These are phyloP conservation scores for Epicauta chinensis DNA, from an alignment of 1,140 invertebrate genomes.

Conservation along the genomic window DNA sequence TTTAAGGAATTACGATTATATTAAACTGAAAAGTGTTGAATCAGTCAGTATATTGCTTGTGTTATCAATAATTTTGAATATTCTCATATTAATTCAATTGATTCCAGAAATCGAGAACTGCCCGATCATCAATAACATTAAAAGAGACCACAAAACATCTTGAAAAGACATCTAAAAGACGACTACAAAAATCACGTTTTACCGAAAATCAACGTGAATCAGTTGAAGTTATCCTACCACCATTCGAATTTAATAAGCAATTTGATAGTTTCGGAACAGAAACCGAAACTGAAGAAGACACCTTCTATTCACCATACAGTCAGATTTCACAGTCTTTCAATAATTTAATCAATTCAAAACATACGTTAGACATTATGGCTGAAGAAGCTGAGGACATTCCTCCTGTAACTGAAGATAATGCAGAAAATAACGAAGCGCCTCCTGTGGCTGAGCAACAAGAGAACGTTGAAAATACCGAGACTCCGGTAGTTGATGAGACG, in stretches of 20 bases:
- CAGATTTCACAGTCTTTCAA: background rate
- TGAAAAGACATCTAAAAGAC: too few relatives aligned
- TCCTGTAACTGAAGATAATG: background rate
- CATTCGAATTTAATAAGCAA: background rate
- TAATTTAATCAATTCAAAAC: background rate
- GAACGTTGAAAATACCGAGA: too few relatives aligned
- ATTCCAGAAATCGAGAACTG: too few relatives aligned
- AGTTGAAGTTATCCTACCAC: background rate
- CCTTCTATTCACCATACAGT: conserved; percentile 7
- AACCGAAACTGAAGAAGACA: conserved; percentile 2
- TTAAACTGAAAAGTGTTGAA: conserved; percentile 7
- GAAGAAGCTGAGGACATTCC: too few relatives aligned
- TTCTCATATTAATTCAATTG: too few relatives aligned
- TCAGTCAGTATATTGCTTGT: background rate
- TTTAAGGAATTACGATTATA: conserved; percentile 23
- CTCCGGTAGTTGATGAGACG: conserved; percentile 44
- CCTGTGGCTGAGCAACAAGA: too few relatives aligned
- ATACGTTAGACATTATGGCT: too few relatives aligned
- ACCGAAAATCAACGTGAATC: conserved; percentile 12
- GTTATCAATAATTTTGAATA: background rate
- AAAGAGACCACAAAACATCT: too few relatives aligned
- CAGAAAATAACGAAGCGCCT: conserved; percentile 34
- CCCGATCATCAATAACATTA: too few relatives aligned
- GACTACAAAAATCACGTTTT: conserved; percentile 1
- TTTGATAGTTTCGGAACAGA: background rate